Base-by-base conservation (phyloP, 2,888 invertebrate species). In the Eristalis arbustorum region DNA sequence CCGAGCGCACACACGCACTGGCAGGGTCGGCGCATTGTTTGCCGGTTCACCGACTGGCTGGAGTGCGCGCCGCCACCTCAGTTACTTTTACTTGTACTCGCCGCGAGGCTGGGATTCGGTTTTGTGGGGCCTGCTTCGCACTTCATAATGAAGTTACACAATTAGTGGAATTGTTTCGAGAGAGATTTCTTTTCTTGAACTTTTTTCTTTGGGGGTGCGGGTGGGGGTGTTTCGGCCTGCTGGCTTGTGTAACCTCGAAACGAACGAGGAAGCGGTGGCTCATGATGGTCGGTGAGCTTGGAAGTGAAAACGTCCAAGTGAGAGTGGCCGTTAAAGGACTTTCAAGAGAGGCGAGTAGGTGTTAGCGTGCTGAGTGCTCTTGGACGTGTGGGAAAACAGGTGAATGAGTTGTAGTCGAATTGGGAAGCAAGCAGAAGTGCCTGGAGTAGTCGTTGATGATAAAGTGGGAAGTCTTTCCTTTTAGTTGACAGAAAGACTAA, bases 21-120 rank as follows among this genome's bases (percentile, higher is more conserved):
- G 37, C 77, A 72, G 68, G 72, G 75, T 74, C 42, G 66, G 23
- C 28, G 67, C 57, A 69, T 76, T 18, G 8, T 75, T 72, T 66
- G 40, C 69, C 59, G 73, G 56, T 28, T 74, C 64, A 71, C 34
- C 69, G 79, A 67, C 14, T 71, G 56, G 18, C 40, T 42, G 5
- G 22, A 22, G 23, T 34, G 68, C 62, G 56, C 37, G 18, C 49
- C 37, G 18, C 49, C 49, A 49, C 6, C n/a, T n/a, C n/a, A n/a
- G n/a, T 49, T 49, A 49, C 49, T 49, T 49, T 49, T 49, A 49
- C 49, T 49, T 18, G 18, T 18, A 31, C 31, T 31, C 10, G 31
- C 31, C 10, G 42, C 42, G n/a, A 42, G 42, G 18, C 49, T 49
- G 18, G 37, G 37, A 13, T 37, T 37, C 3, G 18, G 49, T 18